Percentiles rank a stretch among this genome's conserved stretches.
phyloP scores from a whole-genome alignment of 2,113 vertebrate species.

The Alexandromys fortis region DNA sequence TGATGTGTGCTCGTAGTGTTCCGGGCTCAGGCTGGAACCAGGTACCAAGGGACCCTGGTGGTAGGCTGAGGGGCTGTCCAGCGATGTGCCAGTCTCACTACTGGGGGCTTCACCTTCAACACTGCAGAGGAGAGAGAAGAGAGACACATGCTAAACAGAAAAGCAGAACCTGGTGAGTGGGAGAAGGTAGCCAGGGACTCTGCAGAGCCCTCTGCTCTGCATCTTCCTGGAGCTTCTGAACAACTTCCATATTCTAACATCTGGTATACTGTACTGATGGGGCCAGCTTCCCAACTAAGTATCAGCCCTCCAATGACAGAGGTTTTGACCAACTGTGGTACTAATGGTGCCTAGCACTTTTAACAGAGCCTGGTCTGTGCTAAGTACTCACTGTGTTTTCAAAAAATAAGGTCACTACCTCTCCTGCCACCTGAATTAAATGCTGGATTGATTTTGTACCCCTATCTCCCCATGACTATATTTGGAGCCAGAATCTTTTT shows the following conservation, averaged over 20 bases:
- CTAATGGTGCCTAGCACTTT: neutral
- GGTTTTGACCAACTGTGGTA: neutral
- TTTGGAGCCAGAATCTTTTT: neutral
- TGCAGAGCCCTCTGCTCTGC: neutral
- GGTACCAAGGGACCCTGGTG: constrained; percentile 90
- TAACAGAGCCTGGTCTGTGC: neutral
- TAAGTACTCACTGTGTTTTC: neutral
- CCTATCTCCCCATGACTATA: neutral
- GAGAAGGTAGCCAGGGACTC: neutral
- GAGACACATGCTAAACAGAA: neutral
- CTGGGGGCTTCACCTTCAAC: constrained; percentile 95
- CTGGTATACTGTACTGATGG: neutral
- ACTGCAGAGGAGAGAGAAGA: constrained; percentile 83
- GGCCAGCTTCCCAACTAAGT: neutral
- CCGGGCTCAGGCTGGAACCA: constrained; percentile 87
- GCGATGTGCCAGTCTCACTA: constrained; percentile 90
- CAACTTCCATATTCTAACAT: neutral
- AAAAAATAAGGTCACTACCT: rapidly evolving
- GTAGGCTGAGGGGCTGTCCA: constrained; percentile 91
- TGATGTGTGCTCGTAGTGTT: constrained; percentile 92
- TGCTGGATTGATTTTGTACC: neutral
- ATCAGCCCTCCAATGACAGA: neutral
- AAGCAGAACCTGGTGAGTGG: neutral
- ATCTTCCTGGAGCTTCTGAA: neutral
- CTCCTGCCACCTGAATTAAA: neutral